Evolutionary conservation across 2,113 vertebrate species (phyloP), one percentile per base, ranked within the genome.

Genomic region (Toxotes jaculatrix): DNA sequence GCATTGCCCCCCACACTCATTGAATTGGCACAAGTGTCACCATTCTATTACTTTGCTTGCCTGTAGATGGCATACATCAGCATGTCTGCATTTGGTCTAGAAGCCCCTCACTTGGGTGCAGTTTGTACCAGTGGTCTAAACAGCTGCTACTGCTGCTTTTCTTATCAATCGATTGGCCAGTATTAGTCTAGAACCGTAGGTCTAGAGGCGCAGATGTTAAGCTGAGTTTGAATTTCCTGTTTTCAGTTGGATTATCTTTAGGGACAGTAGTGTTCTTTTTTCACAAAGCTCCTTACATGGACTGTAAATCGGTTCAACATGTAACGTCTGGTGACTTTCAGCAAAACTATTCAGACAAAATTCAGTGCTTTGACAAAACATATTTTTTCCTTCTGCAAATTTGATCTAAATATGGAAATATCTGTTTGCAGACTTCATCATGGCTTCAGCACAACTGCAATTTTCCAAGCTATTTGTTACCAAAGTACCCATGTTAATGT

Each of bases 321-420:
- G 60, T n/a, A 4, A 45, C 32, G 1, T 47, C 56, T 62, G 55
- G 13, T 23, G 4, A 36, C 34, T 65, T 77, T 64, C 10, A 55
- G 61, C 53, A 60, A 60, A 80, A 36, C 38, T 34, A 13, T 47
- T 72, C 9, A 34, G 32, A 40, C 57, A 66, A 32, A 21, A 21
- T 57, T 64, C 40, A 74, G 43, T 34, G 63, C 59, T 55, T 67
- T 61, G 61, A 66, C 27, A 55, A 61, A 73, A 55, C 43, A 72
- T 23, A 13, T 8, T 14, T 68, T 21, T 66, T 34, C 4, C 8
- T 21, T 36, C 17, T 61, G 7, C 43, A 75, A 43, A 56, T 56
- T n/a, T 55, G 47, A 69, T 45, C 72, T 14, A 62, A 64, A 72
- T 45, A 61, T 76, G 72, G 5, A 78, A 55, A 36, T 61, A 53